Base-by-base conservation (phyloP, 2,797 vertebrate genomes). In the Onychomys leucogaster region DNA sequence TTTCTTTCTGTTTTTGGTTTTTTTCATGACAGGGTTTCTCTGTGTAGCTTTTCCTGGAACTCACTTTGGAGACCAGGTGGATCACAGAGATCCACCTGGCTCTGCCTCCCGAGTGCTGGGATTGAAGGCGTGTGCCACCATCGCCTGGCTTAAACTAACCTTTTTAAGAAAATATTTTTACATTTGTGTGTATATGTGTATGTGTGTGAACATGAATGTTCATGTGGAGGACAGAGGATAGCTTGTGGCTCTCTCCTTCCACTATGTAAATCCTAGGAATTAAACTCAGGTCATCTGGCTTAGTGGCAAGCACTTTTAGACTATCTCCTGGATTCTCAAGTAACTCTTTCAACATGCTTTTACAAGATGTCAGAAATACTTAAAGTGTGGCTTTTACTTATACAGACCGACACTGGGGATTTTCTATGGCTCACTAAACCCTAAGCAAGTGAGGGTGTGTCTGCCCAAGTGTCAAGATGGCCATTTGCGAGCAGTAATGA, bases 71-170 rank as follows among this genome's bases (percentile, higher is more conserved):
- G n/a, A n/a, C n/a, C n/a, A n/a, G n/a, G n/a, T n/a, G n/a, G n/a
- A n/a, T n/a, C n/a, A n/a, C n/a, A n/a, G n/a, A n/a, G n/a, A n/a
- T n/a, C n/a, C n/a, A n/a, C n/a, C n/a, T n/a, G n/a, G n/a, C n/a
- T n/a, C n/a, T n/a, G n/a, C n/a, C n/a, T n/a, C n/a, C n/a, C n/a
- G n/a, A n/a, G n/a, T n/a, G n/a, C n/a, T n/a, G n/a, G n/a, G n/a
- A n/a, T n/a, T n/a, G n/a, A n/a, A n/a, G n/a, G n/a, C n/a, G n/a
- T n/a, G n/a, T n/a, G n/a, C n/a, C n/a, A n/a, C n/a, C n/a, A n/a
- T n/a, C n/a, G n/a, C n/a, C n/a, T n/a, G n/a, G n/a, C n/a, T 71
- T 92, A 59, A 87, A 94, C 65, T 80, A 90, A 10, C 19, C 71
- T 93, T 43, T 63, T 41, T 73, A 37, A 43, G 59, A 29, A 83